Conservation (phyloP, 1,140 invertebrate species). For the Maniola jurtina region DNA sequence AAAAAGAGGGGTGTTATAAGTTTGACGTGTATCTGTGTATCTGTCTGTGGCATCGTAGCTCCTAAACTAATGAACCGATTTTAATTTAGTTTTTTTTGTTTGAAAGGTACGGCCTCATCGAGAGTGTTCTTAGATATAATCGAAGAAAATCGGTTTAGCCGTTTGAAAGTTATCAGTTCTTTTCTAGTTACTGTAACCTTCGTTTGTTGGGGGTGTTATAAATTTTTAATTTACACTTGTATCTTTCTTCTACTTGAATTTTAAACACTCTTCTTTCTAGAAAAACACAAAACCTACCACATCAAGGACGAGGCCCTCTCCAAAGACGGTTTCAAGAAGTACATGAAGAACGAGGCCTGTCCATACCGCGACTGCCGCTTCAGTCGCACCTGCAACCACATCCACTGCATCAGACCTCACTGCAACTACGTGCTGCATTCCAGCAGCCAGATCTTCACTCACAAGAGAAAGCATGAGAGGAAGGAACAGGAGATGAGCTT, state of each 20-base stretch:
- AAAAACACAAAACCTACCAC: slow-evolving; percentile 99
- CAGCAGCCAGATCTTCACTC: slow-evolving; percentile 97
- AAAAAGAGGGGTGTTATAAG: too few species aligned
- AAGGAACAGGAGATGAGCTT: slow-evolving; percentile 88
- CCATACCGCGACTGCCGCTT: slow-evolving; percentile 95
- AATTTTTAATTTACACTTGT: too few species aligned
- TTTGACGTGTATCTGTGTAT: too few species aligned
- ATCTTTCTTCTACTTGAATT: neutral
- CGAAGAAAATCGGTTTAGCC: too few species aligned
- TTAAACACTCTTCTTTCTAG: slow-evolving; percentile 79
- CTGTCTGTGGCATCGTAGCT: too few species aligned
- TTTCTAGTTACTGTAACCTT: too few species aligned
- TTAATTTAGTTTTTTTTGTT: too few species aligned
- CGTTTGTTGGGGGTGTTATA: too few species aligned
- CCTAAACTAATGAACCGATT: too few species aligned
- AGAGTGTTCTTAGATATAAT: too few species aligned
- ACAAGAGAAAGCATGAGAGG: slow-evolving; percentile 97
- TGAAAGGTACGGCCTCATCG: too few species aligned
- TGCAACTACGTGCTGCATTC: slow-evolving; percentile 98
- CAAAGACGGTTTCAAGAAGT: slow-evolving; percentile 98
- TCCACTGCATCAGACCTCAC: slow-evolving; percentile 97
- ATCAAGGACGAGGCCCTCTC: slow-evolving; percentile 97
- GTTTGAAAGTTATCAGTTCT: too few species aligned
- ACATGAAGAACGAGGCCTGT: slow-evolving; percentile 98
- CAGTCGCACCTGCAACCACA: slow-evolving; percentile 97